Evolutionary conservation across 1,140 invertebrate species (phyloP), one percentile per base, ranked within the genome.

Genomic region (Trichonephila inaurata): DNA sequence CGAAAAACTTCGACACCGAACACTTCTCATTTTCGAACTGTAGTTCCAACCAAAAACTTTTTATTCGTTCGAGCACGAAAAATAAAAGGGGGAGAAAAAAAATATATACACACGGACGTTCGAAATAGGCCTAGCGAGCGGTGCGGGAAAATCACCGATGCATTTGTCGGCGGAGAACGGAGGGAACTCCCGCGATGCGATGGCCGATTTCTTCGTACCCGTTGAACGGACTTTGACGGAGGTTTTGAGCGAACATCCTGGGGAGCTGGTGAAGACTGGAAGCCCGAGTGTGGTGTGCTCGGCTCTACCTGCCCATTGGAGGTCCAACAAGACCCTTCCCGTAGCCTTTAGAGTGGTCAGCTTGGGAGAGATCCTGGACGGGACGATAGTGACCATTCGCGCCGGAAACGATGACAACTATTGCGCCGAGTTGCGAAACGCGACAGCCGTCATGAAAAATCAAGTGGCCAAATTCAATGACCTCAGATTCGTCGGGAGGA

Each of bases 321-420:
- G 96, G 92, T 99, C 98, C 21, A 99, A 99, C 96, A 99, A 99
- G 96, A 99, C 98, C 0, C 96, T 99, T 40, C 99, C 99, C 61
- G 97, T 98, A 69, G 98, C 98, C 18, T 99, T 99, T 96, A 98
- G 99, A 95, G 98, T 99, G 88, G 98, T 99, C 18, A 98, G 98
- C 0, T 96, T 99, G 61, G 98, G 98, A 14, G 98, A 99, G 94
- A 97, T 99, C 12, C 97, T 98, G 94, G 99, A 99, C 96, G 99
- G 99, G 10, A 99, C 99, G 1, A 96, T 98, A 95, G 99, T 99
- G 64, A 98, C 98, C 2, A 97, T 99, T 14, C 96, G 97, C 33
- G 99, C 98, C 1, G 99, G 99, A 4, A 99, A 99, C 96, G 99
- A 99, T 95, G 99, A 99, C 95, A 99, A 99, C 96, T 99, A 97